Base-by-base conservation (phyloP, 1,140 invertebrate species). In the Heliconius himera region DNA sequence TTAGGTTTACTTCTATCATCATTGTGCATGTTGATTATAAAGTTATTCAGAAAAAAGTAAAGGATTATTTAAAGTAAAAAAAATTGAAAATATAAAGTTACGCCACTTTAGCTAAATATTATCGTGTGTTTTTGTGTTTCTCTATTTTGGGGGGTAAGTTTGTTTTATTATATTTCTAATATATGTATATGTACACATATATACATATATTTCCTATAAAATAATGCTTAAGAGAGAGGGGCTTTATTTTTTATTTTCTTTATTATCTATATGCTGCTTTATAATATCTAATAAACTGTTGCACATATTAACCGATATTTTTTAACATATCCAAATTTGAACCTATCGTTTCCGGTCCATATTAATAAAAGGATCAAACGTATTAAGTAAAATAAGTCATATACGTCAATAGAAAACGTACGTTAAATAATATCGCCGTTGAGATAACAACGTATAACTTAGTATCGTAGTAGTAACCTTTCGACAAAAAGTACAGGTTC, bases 131-230 rank as follows among this genome's bases (percentile, higher is more conserved):
- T 22, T 60, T 60, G 54, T 60, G 54, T 60, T 60, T 26, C 3
- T 60, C 9, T 22, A 11, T 60, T 60, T 60, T 60, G 54, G 54
- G 54, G n/a, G 54, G 54, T 60, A 60, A 60, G 54, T 60, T 51
- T 51, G 6, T 51, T 51, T 51, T 20, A 51, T 51, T 22, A 9
- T 56, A 56, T 56, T n/a, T 56, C 20, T 3, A 22, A 11, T 56
- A 56, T n/a, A 56, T 56, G 54, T 56, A 22, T 56, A 56, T 56
- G n/a, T 56, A 22, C 20, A 56, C 8, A 56, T 56, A 22, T 56
- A 56, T 56, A 56, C 20, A 22, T 56, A 56, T 56, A 56, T 56
- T 66, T 26, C n/a, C 9, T 66, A 29, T 29, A 29, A 26, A 66
- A 26, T 66, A 18, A 66, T 29, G 60, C 3, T 29, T 26, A 29